phyloP scores from a whole-genome alignment of 2,797 vertebrate genomes.

The Lacerta bilineata region DNA sequence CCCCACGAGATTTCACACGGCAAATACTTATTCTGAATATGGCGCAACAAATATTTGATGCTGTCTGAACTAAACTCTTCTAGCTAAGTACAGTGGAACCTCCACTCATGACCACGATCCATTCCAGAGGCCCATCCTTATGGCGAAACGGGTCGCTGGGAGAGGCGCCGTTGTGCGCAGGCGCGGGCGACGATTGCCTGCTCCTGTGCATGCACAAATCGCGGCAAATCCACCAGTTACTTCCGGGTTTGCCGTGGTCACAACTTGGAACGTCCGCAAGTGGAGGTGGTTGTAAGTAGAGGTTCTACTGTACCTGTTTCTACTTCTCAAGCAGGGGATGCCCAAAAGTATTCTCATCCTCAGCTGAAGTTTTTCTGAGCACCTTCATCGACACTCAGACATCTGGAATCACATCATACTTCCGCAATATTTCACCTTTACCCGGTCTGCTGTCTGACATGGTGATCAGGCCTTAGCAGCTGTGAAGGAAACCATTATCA shows the following conservation, averaged over 20 bases:
- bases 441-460: neutral
- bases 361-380: neutral
- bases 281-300: too few species aligned
- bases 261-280: too few species aligned
- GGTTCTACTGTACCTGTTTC: neutral
- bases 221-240: too few species aligned
- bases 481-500: neutral
- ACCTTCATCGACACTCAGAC: neutral
- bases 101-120: too few species aligned
- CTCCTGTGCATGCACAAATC: too few species aligned
- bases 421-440: neutral
- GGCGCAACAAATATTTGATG: neutral
- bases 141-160: too few species aligned
- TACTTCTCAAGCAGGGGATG: neutral
- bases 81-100: too few species aligned
- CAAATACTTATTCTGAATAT: neutral
- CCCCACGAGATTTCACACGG: neutral
- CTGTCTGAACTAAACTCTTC: neutral
- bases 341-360: neutral
- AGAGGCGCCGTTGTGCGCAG: too few species aligned
- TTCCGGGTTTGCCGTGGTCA: too few species aligned
- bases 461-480: neutral
- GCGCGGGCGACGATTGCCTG: too few species aligned
- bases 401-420: neutral
- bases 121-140: too few species aligned